These are phyloP conservation scores for Channa striata DNA, from an alignment of 2,797 vertebrate genomes.

Conservation along the genomic window DNA sequence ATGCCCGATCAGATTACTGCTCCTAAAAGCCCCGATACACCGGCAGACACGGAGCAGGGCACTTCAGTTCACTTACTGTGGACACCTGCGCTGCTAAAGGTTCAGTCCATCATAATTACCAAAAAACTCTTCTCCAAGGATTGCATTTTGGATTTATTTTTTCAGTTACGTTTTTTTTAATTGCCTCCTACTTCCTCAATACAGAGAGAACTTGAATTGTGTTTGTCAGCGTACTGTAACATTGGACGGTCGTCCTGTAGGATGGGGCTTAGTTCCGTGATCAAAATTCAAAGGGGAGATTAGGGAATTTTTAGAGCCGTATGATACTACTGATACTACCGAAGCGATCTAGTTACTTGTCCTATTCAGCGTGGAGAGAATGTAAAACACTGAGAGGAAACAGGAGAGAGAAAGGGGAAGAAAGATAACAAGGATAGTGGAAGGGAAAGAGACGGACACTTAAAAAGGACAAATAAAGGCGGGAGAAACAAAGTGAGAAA, in stretches of 20 bases:
- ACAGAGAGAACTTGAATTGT: too few species aligned
- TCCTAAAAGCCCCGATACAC: conserved; percentile 48
- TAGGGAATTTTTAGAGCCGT: too few species aligned
- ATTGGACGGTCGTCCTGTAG: too few species aligned
- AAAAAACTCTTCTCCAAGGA: neutral
- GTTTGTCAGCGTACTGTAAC: too few species aligned
- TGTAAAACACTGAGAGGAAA: neutral
- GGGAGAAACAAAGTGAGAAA: neutral
- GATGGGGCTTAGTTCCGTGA: too few species aligned
- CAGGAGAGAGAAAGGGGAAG: neutral
- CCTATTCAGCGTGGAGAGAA: neutral
- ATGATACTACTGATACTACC: too few species aligned
- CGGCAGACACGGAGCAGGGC: conserved; percentile 2
- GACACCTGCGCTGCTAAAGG: neutral
- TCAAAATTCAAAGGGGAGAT: too few species aligned
- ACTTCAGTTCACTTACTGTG: neutral
- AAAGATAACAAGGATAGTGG: neutral
- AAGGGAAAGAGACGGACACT: too few species aligned
- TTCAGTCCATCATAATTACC: neutral
- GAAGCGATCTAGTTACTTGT: neutral
- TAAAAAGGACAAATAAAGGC: neutral
- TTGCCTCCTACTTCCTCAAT: too few species aligned
- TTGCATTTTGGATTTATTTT: too few species aligned
- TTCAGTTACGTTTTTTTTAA: too few species aligned
- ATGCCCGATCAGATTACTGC: conserved; percentile 54